Base-by-base conservation (phyloP, 2,113 vertebrate species). In the Raja brachyura region DNA sequence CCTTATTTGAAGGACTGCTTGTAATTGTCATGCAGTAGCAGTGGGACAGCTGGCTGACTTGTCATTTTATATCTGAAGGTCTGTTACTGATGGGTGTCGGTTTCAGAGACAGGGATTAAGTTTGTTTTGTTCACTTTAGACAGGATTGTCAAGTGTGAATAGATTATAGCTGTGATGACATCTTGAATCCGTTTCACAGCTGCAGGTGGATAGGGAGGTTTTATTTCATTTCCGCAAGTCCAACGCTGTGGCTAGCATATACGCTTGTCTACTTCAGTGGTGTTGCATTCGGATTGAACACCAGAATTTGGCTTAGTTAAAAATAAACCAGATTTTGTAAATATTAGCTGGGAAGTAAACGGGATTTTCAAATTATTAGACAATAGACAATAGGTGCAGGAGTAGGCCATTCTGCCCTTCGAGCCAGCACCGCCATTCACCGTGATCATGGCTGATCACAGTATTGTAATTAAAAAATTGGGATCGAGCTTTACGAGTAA, bases 41-140 rank as follows among this genome's bases (percentile, higher is more conserved):
- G 81, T 75, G 86, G 94, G 78, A 93, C 94, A 78, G 94, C 86
- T 94, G 94, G 93, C 81, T 39, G 78, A 33, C 77, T 92, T 77
- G 28, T 93, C 86, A 74, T 93, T 90, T 93, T 93, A 78, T 93
- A 93, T 94, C 94, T 93, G 86, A 93, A 83, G 90, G 70, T 78
- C 61, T 94, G 59, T 78, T 70, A 79, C 85, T 76, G 73, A 74
- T 31, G 74, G 31, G 93, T 93, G 75, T 93, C 78, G 79, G 0
- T 93, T 94, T 94, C 94, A 93, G 48, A 93, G 93, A 1, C 73
- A 93, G 74, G 81, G 4, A 90, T 94, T 94, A 94, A 0, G 93
- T 92, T 88, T 16, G 1, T 93, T 93, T 94, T 93, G 61, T 92
- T 70, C 93, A 0, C 83, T 93, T 93, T 2, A 68, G 93, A 93